A percentile compares a stretch with the other conserved stretches of the same genome.
Conservation (phyloP, 2,888 invertebrate genomes). For the Formica aserva region DNA sequence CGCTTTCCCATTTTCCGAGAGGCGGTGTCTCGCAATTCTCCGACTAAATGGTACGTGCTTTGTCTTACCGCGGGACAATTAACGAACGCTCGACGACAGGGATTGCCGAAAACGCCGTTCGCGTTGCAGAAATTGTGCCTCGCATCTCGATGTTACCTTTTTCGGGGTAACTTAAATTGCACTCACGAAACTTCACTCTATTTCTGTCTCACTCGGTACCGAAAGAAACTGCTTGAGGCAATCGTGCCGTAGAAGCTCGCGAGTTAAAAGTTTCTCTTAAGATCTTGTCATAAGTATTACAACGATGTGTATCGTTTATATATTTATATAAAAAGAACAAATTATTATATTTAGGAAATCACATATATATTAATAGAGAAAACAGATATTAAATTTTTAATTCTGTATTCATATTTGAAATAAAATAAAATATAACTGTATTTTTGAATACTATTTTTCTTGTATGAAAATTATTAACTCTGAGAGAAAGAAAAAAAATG, state of each 20-base stretch:
- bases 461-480: background rate
- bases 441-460: background rate
- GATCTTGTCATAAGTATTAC: conserved; percentile 4
- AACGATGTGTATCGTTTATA: background rate
- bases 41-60: conserved; percentile 44
- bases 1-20: conserved; percentile 22
- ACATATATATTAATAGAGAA: background rate
- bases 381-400: background rate
- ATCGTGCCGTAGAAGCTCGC: conserved; percentile 37
- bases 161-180: conserved; percentile 76
- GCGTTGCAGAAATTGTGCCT: conserved; percentile 43
- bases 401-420: background rate
- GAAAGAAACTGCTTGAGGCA: conserved; percentile 29
- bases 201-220: conserved; percentile 60
- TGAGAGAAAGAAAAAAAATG: background rate
- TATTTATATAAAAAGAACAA: background rate
- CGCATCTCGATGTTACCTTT: conserved; percentile 60
- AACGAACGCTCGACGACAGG: conserved; percentile 59
- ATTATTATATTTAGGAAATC: background rate
- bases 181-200: conserved; percentile 66
- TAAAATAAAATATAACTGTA: background rate
- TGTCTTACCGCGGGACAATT: conserved; percentile 49
- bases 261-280: conserved; percentile 12
- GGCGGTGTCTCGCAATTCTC: conserved; percentile 14
- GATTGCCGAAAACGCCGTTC: conserved; percentile 44